Conservation (phyloP, 2,888 invertebrate genomes). For the Sphecodes monilicornis region DNA sequence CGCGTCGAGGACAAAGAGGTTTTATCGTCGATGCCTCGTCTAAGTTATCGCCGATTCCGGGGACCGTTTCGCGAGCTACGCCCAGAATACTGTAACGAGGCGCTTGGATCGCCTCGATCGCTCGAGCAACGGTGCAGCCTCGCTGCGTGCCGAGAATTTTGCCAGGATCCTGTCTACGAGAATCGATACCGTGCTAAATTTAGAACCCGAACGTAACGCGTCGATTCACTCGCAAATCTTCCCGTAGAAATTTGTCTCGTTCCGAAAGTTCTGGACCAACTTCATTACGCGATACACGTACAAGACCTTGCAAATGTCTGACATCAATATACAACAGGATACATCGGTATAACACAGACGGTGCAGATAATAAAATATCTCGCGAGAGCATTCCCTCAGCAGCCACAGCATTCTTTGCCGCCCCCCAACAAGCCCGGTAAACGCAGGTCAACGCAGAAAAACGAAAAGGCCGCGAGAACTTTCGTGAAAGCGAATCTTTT, state of each 20-base stretch:
- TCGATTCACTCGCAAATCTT: not conserved
- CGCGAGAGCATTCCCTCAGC: not conserved
- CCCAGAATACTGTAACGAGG: slow-evolving; percentile 39
- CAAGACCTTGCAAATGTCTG: not conserved
- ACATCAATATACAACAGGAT: not conserved
- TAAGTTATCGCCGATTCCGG: slow-evolving; percentile 55
- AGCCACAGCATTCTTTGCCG: not conserved
- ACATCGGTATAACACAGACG: not conserved
- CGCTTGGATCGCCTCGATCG: slow-evolving; percentile 17
- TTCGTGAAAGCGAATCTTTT: slow-evolving; percentile 76
- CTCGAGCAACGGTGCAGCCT: slow-evolving; percentile 61
- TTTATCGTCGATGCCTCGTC: not conserved
- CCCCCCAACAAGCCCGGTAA: not conserved
- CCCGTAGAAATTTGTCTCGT: not conserved
- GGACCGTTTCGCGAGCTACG: slow-evolving; percentile 12
- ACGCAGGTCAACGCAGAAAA: slow-evolving; percentile 39
- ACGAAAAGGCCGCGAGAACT: slow-evolving; percentile 59
- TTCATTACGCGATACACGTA: not conserved
- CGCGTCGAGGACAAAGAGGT: not conserved
- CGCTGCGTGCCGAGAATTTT: slow-evolving; percentile 60
- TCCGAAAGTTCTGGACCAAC: not conserved
- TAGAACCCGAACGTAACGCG: not conserved
- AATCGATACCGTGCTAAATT: not conserved
- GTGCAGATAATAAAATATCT: not conserved
- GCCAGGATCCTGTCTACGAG: not conserved